Base-by-base conservation (phyloP, 2,888 invertebrate genomes). In the Drosophila subsilvestris region DNA sequence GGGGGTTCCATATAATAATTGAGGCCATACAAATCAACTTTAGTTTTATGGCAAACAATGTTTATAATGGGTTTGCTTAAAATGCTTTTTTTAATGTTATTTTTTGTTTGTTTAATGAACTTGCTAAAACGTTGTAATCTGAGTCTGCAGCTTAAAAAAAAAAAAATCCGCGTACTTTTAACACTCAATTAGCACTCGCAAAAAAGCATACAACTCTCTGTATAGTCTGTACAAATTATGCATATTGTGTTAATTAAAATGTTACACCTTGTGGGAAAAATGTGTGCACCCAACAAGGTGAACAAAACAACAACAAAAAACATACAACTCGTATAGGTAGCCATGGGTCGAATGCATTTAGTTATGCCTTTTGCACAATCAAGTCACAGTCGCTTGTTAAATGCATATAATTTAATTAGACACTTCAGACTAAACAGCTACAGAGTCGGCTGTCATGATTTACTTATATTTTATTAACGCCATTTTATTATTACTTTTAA, bases 351-450 rank as follows among this genome's bases (percentile, higher is more conserved):
- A 66, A 51, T 83, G 61, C 73, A 74, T 67, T 83, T 80, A 80
- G 84, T 80, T 78, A 86, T 78, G 88, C 65, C 75, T 76, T 84
- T 86, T 88, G 85, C 88, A 86, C 83, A 88, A 82, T 82, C 86
- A 43, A 88, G 76, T 86, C 89, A 76, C 83, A 84, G 81, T 63
- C 66, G 72, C 44, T 63, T 71, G 87, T 83, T 88, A 84, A 88
- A 78, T 84, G 89, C 81, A 85, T 73, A 74, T 84, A 88, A 84
- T 84, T 84, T 75, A 88, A 88, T 84, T 84, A 84, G 85, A 86
- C 74, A 84, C 81, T 80, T 76, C 53, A 72, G 76, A 80, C 87
- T 80, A 80, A 88, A 88, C 74, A 86, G 14, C 37, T 7, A 37
- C 7, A 37, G 27, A 27, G 60, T 73, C 53, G 29, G 69, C 65